phyloP scores from a whole-genome alignment of 2,888 invertebrate genomes.

The Thyatira batis region DNA sequence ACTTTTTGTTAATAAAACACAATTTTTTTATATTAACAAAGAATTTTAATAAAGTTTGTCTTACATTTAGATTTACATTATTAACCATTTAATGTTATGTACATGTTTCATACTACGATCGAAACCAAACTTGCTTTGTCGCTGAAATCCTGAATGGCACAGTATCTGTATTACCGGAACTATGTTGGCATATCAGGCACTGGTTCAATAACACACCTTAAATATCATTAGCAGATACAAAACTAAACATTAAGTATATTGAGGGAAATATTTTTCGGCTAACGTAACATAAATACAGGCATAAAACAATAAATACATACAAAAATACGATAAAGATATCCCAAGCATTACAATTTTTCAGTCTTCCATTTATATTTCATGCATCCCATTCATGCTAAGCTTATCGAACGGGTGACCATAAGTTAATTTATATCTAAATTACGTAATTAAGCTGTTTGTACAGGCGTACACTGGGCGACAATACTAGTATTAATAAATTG shows the following conservation, averaged over 20 bases:
- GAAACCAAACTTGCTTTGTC: constrained; percentile 8
- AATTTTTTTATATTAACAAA: constrained; percentile 63
- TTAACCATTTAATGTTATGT: constrained; percentile 54
- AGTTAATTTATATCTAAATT: neutral
- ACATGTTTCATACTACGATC: constrained; percentile 53
- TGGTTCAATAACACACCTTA: neutral
- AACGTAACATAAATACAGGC: too few species aligned
- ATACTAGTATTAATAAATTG: too few species aligned
- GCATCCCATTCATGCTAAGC: neutral
- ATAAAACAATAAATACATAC: neutral
- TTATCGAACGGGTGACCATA: neutral
- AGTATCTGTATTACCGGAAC: neutral
- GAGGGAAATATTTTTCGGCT: too few species aligned
- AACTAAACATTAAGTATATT: too few species aligned
- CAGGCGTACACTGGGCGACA: neutral
- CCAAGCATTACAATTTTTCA: constrained; percentile 1
- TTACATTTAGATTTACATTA: constrained; percentile 63
- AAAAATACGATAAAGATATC: neutral
- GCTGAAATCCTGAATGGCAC: neutral
- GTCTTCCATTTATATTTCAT: constrained; percentile 2
- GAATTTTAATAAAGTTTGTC: constrained; percentile 75
- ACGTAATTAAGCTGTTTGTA: neutral
- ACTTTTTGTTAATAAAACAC: constrained; percentile 37
- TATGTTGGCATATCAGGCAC: neutral
- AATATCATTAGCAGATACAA: too few species aligned